These are phyloP conservation scores for Mormyrus lacerda DNA, from an alignment of 2,113 vertebrate species.

Conservation along the genomic window DNA sequence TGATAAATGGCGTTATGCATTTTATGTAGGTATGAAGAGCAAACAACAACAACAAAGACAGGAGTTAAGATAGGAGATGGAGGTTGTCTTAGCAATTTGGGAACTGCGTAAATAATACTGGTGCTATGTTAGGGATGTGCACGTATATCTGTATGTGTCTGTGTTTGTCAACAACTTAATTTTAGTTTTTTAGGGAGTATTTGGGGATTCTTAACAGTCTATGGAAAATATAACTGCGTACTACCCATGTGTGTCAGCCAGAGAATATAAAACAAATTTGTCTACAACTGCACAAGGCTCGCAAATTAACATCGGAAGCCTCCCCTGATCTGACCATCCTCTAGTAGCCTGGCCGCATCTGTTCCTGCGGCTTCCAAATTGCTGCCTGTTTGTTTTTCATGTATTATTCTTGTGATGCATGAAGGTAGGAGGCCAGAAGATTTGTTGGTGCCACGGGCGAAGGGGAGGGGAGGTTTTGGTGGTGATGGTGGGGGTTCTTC, in stretches of 20 bases:
- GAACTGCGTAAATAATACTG: not conserved
- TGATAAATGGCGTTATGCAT: conserved; percentile 8
- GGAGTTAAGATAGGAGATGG: not conserved
- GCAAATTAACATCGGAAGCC: not conserved
- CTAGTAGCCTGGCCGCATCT: not conserved
- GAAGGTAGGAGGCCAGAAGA: not conserved
- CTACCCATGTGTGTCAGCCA: not conserved
- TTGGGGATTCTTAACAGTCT: not conserved
- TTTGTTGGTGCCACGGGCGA: not conserved
- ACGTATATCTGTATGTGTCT: not conserved
- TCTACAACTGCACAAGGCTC: not conserved
- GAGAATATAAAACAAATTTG: not conserved
- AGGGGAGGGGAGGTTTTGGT: not conserved
- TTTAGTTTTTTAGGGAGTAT: not conserved
- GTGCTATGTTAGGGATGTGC: not conserved
- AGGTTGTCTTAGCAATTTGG: not conserved
- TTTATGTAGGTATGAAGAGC: not conserved
- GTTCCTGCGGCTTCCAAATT: not conserved
- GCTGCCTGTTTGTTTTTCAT: not conserved
- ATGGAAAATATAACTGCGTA: not conserved
- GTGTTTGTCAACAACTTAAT: not conserved
- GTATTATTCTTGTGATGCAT: not conserved
- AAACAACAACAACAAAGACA: not conserved
- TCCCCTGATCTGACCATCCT: not conserved
- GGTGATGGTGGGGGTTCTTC: not conserved